A percentile compares a stretch with the other conserved stretches of the same genome.
Conservation (phyloP, 2,797 vertebrate species). For the Halcyon chelicuti region DNA sequence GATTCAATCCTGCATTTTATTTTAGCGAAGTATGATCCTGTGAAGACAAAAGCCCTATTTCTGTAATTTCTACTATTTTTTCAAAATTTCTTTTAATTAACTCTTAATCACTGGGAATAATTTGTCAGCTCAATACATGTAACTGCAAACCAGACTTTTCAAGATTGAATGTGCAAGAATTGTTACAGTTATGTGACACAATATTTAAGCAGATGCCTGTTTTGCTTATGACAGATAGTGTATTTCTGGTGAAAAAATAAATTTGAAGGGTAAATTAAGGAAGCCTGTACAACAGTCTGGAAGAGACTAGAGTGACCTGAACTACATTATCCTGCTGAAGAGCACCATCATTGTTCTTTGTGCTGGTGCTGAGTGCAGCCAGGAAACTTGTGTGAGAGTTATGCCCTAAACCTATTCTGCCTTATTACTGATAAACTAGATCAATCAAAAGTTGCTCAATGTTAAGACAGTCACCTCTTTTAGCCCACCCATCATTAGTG, state of each 20-base stretch:
- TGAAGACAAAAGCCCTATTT: not conserved
- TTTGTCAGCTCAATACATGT: not conserved
- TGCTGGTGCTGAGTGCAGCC: not conserved
- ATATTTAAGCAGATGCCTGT: not conserved
- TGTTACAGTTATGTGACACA: not conserved
- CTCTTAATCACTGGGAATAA: not conserved
- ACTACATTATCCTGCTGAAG: not conserved
- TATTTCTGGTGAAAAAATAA: not conserved
- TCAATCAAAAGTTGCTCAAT: not conserved
- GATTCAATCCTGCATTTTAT: not conserved
- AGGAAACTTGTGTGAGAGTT: not conserved
- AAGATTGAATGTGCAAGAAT: fast-evolving
- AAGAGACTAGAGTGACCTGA: not conserved
- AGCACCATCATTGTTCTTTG: not conserved
- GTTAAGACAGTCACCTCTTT: not conserved
- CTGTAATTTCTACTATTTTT: not conserved
- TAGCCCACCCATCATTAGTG: not conserved
- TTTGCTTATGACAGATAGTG: not conserved
- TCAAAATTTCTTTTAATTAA: not conserved
- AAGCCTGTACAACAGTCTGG: not conserved
- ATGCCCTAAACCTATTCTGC: not conserved
- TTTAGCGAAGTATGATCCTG: not conserved
- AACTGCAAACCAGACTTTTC: not conserved
- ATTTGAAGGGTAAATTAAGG: not conserved
- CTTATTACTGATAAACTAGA: not conserved